Base-by-base conservation (phyloP, 2,113 vertebrate genomes). In the Rhinichthys klamathensis region DNA sequence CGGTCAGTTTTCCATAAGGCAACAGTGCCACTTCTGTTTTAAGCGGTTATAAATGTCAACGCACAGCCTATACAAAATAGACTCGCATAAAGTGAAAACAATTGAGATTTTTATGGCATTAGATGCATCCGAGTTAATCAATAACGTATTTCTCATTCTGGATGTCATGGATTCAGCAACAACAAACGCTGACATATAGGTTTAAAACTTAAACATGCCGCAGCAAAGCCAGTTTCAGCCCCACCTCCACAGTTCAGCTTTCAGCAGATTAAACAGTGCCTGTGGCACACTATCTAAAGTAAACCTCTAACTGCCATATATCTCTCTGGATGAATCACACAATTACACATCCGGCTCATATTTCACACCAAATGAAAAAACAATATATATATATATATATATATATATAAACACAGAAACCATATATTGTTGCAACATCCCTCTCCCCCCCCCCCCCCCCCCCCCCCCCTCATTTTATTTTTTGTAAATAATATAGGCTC, bases 201-300 rank as follows among this genome's bases (percentile, higher is more conserved):
- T 77, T 8, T 49, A 65, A 49, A 21, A 67, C 21, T 35, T 41
- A 3, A 78, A 76, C 58, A 56, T 30, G 75, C 38, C 46, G 30
- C 32, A 69, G 16, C 63, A 70, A 9, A 84, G 16, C 7, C 35
- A 80, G 56, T 63, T 63, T 46, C n/a, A 65, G 56, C 78, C 78
- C 7, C 35, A 46, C 11, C 32, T 85, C 61, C 7, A 6, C 32
- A 41, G 56, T 15, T 30, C 32, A 41, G 51, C 75, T 35, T 70
- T 79, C 83, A 76, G 13, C 44, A 56, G 61, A 69, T 69, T 78
- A 69, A 70, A 41, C 63, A 54, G 44, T 23, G 58, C 27, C 60
- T 67, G 25, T 51, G 32, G 56, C 51, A 63, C 25, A 61, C 61
- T 44, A 61, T 61, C 77, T 61, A 79, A 61, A 61, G 15, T 44